Evolutionary conservation across 2,113 vertebrate genomes (phyloP).

Genomic region (Triplophysa siluroides): DNA sequence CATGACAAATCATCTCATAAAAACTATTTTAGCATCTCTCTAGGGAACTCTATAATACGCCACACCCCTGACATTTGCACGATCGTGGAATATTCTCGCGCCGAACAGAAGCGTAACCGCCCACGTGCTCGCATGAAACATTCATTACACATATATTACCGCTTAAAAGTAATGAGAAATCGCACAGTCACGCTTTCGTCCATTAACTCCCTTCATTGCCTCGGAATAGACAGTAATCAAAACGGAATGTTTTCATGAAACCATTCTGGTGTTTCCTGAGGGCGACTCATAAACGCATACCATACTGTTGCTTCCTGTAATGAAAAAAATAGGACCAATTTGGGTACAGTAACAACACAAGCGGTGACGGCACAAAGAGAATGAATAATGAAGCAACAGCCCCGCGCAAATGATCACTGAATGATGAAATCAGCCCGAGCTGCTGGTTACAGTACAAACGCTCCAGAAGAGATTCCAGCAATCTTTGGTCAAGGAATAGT

Average conservation of each 20-base stretch:
- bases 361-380: constrained; percentile 10
- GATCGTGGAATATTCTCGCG: background rate
- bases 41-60: background rate
- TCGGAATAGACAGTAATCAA: constrained; percentile 6
- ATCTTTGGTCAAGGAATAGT: constrained; percentile 41
- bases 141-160: constrained; percentile 22
- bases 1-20: constrained; percentile 35
- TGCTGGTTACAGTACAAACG: constrained; percentile 15
- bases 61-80: constrained; percentile 17
- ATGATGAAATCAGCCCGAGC: background rate
- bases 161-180: constrained; percentile 10
- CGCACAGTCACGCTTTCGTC: background rate
- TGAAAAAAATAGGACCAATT: background rate
- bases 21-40: constrained; percentile 37
- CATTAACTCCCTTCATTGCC: background rate
- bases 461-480: constrained; percentile 1
- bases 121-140: background rate
- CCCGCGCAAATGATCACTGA: constrained; percentile 2
- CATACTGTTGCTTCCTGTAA: background rate
- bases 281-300: constrained; percentile 15
- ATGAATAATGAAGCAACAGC: background rate
- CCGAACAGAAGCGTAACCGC: background rate
- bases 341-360: background rate
- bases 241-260: constrained; percentile 7
- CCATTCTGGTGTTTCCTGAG: constrained; percentile 11